These are phyloP conservation scores for Oscheius onirici DNA, from an alignment of 2,888 invertebrate genomes.

Conservation along the genomic window DNA sequence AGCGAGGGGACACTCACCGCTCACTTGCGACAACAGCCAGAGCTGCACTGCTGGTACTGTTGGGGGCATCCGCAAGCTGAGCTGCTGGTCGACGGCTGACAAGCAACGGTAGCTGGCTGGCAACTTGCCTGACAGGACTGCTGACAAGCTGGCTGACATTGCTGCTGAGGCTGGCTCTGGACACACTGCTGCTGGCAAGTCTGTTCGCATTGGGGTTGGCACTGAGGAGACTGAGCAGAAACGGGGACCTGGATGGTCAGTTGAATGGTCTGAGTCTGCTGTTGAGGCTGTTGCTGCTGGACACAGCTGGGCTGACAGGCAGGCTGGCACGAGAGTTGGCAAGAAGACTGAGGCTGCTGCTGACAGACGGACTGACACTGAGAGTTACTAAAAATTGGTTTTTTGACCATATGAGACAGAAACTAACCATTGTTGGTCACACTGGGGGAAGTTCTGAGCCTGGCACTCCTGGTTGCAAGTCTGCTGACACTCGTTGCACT, in stretches of 20 bases:
- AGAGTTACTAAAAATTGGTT: slow-evolving; percentile 38
- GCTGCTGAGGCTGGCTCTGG: slow-evolving; percentile 42
- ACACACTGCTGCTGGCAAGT: slow-evolving; percentile 55
- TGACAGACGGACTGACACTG: slow-evolving; percentile 43
- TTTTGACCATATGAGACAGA: slow-evolving; percentile 33
- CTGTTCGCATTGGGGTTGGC: slow-evolving; percentile 51
- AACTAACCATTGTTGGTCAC: slow-evolving; percentile 35
- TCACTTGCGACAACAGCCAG: slow-evolving; percentile 45
- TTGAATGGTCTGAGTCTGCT: background rate
- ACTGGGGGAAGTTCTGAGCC: slow-evolving; percentile 33
- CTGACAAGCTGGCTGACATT: slow-evolving; percentile 51
- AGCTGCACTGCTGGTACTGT: slow-evolving; percentile 40
- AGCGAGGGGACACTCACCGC: background rate
- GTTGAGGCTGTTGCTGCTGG: slow-evolving; percentile 32
- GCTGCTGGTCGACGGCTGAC: slow-evolving; percentile 13
- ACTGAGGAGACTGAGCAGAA: slow-evolving; percentile 48
- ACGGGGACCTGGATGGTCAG: slow-evolving; percentile 51
- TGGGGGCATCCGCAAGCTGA: slow-evolving; percentile 36
- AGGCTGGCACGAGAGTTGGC: slow-evolving; percentile 18
- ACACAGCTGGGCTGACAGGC: slow-evolving; percentile 30
- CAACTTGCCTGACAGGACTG: slow-evolving; percentile 42
- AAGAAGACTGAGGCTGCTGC: slow-evolving; percentile 13
- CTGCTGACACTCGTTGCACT: slow-evolving; percentile 18
- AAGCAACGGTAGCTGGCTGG: slow-evolving; percentile 29
- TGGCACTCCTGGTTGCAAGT: slow-evolving; percentile 40